These are phyloP conservation scores for Paracanthobrama guichenoti DNA, from an alignment of 2,113 vertebrate genomes.

Conservation along the genomic window DNA sequence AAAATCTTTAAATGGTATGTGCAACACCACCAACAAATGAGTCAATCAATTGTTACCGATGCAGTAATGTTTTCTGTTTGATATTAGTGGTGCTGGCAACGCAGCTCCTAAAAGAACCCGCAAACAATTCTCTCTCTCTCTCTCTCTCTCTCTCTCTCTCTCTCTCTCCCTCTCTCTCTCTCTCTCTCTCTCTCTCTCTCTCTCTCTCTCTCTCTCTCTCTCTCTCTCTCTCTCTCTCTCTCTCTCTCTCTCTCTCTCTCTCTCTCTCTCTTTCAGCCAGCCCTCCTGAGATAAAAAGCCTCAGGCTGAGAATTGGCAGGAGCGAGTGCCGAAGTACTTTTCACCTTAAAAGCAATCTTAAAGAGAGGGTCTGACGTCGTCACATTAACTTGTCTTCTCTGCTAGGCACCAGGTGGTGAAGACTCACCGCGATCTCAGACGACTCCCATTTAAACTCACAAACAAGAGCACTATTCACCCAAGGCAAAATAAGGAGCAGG, in stretches of 20 bases:
- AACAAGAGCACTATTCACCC: conserved; percentile 74
- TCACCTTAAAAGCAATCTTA: conserved; percentile 44
- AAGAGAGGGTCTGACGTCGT: conserved; percentile 44
- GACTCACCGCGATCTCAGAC: conserved; percentile 67
- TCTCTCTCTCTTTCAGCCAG: conserved; percentile 19
- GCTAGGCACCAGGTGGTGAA: conserved; percentile 64
- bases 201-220: too few species aligned
- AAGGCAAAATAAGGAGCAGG: conserved; percentile 53
- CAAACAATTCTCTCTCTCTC: not conserved
- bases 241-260: not conserved
- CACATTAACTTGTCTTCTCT: conserved; percentile 60
- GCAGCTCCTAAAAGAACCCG: not conserved
- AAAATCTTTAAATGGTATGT: not conserved
- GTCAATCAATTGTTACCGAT: conserved; percentile 40
- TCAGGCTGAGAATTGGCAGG: conserved; percentile 41
- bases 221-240: too few species aligned
- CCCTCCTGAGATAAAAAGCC: conserved; percentile 39
- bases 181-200: too few species aligned
- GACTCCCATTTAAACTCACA: conserved; percentile 64
- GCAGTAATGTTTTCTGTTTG: conserved; percentile 15
- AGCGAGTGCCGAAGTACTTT: conserved; percentile 45
- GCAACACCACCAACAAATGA: conserved; percentile 32
- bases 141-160: conserved; percentile 13
- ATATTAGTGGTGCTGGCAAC: not conserved
- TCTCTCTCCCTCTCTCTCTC: too few species aligned